A percentile compares a stretch with the other conserved stretches of the same genome.
Conservation (phyloP, 2,797 vertebrate genomes). For the Cuculus canorus region DNA sequence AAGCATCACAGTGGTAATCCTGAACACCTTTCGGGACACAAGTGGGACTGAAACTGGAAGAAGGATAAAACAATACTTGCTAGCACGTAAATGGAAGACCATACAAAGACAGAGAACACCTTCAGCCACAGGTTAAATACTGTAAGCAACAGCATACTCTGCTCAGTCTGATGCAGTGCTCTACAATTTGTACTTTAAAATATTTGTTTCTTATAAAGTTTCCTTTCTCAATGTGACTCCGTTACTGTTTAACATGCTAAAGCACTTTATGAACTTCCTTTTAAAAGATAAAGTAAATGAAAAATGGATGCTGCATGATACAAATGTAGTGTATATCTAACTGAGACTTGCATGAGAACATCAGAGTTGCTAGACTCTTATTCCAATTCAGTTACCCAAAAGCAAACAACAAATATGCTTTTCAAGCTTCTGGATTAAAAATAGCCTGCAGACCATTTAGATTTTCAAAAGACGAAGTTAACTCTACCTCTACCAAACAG, state of each 20-base stretch:
- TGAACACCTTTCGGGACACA: constrained; percentile 82
- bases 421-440: background rate
- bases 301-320: background rate
- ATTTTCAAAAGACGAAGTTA: background rate
- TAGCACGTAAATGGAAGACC: background rate
- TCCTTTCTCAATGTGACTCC: background rate
- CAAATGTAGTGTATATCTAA: background rate
- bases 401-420: background rate
- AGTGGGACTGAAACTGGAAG: constrained; percentile 89
- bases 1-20: constrained; percentile 87
- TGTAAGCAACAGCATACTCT: background rate
- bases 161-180: background rate
- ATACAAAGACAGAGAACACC: background rate
- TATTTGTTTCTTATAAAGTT: background rate
- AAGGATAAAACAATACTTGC: background rate
- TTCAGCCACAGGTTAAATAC: background rate
- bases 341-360: background rate
- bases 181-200: background rate
- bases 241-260: background rate
- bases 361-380: background rate
- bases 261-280: background rate
- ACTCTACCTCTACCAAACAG: background rate
- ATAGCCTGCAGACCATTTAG: background rate
- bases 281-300: background rate
- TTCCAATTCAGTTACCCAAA: background rate